These are phyloP conservation scores for Nixonia krombeini DNA, from an alignment of 1,140 invertebrate genomes.

Conservation along the genomic window DNA sequence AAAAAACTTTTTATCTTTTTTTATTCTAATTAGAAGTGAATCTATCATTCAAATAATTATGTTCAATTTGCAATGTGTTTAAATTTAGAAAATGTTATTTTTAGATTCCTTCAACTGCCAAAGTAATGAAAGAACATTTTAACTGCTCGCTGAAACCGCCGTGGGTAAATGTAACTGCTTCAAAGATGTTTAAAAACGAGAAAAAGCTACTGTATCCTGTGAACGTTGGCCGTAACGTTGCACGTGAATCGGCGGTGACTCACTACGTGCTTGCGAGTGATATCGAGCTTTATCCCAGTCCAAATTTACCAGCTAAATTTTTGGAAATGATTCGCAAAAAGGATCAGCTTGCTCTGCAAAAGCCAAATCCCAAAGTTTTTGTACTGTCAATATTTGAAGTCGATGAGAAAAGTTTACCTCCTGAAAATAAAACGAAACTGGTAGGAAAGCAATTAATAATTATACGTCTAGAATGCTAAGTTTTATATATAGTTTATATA, in stretches of 20 bases:
- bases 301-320: slow-evolving; percentile 81
- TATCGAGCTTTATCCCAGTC: slow-evolving; percentile 90
- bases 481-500: background rate
- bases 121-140: slow-evolving; percentile 75
- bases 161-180: slow-evolving; percentile 77
- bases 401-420: slow-evolving; percentile 79
- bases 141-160: slow-evolving; percentile 81
- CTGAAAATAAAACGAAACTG: slow-evolving; percentile 82
- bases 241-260: slow-evolving; percentile 84
- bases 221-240: slow-evolving; percentile 89
- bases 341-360: slow-evolving; percentile 76
- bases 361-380: slow-evolving; percentile 82
- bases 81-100: background rate
- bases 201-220: slow-evolving; percentile 89
- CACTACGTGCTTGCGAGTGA: slow-evolving; percentile 89
- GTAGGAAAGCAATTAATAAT: slow-evolving; percentile 43
- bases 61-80: background rate
- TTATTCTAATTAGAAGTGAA: background rate
- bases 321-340: slow-evolving; percentile 84
- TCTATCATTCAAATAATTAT: background rate
- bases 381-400: slow-evolving; percentile 89
- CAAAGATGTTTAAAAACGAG: slow-evolving; percentile 82
- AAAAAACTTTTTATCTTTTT: background rate
- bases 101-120: slow-evolving; percentile 78
- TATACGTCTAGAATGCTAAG: slow-evolving; percentile 3